A percentile compares a stretch with the other conserved stretches of the same genome.
These are phyloP conservation scores for Ferrisia virgata DNA, from an alignment of 2,888 invertebrate genomes.

Conservation along the genomic window DNA sequence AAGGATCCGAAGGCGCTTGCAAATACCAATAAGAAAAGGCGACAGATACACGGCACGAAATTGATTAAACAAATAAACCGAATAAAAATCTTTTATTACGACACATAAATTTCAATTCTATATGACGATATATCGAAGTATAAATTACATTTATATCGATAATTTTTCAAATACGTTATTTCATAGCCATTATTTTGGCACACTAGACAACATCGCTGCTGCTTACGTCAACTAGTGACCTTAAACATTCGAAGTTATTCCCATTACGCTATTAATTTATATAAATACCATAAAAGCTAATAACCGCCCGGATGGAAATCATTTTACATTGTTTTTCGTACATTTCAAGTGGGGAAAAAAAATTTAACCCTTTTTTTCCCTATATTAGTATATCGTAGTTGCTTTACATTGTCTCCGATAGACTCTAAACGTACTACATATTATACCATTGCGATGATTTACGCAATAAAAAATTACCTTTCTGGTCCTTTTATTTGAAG, in stretches of 20 bases:
- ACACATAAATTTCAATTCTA: background rate
- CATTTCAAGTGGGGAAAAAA: background rate
- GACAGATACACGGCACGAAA: background rate
- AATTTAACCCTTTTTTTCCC: background rate
- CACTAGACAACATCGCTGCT: background rate
- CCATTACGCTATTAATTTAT: background rate
- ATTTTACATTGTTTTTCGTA: background rate
- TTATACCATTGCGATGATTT: background rate
- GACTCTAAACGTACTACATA: too few relatives aligned
- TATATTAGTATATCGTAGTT: background rate
- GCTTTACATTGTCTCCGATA: background rate
- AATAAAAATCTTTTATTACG: slow-evolving; percentile 11
- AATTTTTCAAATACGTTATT: background rate
- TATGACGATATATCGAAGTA: background rate
- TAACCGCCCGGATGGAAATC: background rate
- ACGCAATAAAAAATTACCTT: background rate
- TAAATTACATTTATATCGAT: slow-evolving; percentile 12
- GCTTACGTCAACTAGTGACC: background rate
- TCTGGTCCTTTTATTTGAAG: background rate
- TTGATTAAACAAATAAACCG: slow-evolving; percentile 6
- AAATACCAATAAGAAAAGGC: too few relatives aligned
- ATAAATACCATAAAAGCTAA: slow-evolving; percentile 1
- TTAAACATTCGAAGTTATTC: background rate
- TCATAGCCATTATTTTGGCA: slow-evolving; percentile 4
- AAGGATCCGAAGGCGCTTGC: too few relatives aligned